Percentiles rank a stretch among this genome's conserved stretches.
Evolutionary conservation across 37 sponge, comb jelly and placozoan species (phyloP).

Genomic region (Theonella swinhoei): DNA sequence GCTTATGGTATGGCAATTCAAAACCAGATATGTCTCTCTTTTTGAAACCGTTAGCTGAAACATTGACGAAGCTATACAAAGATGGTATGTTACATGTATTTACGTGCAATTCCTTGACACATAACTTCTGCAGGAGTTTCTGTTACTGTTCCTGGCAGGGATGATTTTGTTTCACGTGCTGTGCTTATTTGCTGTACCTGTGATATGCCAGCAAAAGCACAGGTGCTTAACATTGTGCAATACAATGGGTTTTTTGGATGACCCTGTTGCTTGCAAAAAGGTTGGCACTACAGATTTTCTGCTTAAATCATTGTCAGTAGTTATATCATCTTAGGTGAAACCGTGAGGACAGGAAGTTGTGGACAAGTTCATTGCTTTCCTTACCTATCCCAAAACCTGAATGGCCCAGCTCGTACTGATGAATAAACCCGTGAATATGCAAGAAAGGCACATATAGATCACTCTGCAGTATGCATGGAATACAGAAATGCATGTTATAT

Average conservation of each 20-base stretch:
- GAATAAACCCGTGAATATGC: conserved; percentile 22
- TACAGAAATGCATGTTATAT: neutral
- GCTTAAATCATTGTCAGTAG: neutral
- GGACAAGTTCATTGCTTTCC: conserved; percentile 37
- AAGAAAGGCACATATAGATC: neutral
- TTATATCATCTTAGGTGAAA: neutral
- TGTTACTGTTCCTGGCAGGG: neutral
- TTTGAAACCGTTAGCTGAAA: conserved; percentile 32
- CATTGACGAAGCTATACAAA: conserved; percentile 22
- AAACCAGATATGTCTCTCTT: conserved; percentile 70
- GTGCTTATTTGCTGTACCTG: conserved; percentile 35
- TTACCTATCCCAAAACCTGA: conserved; percentile 14
- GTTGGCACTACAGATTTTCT: neutral
- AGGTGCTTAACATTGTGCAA: conserved; percentile 35
- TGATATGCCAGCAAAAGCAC: conserved; percentile 59
- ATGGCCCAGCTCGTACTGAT: conserved; percentile 20
- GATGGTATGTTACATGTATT: conserved; percentile 19
- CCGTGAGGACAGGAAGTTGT: conserved; percentile 7
- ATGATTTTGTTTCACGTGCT: conserved; percentile 1
- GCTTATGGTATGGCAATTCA: conserved; percentile 49
- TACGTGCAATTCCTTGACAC: too few relatives aligned
- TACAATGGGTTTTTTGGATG: conserved; percentile 60
- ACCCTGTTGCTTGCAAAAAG: conserved; percentile 40
- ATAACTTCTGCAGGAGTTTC: neutral
- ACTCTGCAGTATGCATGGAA: conserved; percentile 3